Percentiles rank a stretch among this genome's conserved stretches.
phyloP scores from a whole-genome alignment of 2,113 vertebrate species.

The Miniopterus natalensis region DNA sequence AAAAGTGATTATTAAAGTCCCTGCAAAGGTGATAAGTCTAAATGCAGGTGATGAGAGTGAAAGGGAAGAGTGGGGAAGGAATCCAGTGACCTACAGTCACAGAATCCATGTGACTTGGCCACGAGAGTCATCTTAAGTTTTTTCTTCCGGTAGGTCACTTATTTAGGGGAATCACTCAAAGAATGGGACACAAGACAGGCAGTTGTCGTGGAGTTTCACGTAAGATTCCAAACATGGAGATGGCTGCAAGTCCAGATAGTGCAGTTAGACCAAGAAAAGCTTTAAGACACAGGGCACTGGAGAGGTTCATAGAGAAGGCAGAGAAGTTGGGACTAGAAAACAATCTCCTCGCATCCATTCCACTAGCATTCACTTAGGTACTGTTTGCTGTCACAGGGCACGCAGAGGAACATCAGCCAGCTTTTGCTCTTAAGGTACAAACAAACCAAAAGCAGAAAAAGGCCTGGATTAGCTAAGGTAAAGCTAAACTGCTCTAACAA shows the following conservation, averaged over 20 bases:
- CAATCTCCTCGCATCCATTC: neutral
- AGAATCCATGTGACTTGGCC: neutral
- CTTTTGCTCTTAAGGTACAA: neutral
- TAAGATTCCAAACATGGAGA: neutral
- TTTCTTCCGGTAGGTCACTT: neutral
- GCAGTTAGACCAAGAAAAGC: neutral
- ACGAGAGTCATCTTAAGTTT: neutral
- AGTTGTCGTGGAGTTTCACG: neutral
- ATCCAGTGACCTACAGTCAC: neutral
- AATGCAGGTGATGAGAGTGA: neutral
- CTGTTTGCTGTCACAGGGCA: neutral
- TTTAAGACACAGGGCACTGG: neutral
- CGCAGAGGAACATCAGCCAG: neutral
- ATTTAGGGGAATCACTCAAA: neutral
- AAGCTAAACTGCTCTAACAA: neutral
- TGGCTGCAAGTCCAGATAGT: neutral
- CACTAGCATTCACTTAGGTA: neutral
- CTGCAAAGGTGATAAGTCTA: neutral
- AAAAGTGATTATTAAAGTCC: constrained; percentile 4
- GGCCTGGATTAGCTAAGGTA: neutral
- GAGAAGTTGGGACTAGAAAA: neutral
- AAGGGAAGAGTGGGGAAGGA: neutral
- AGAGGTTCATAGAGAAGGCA: neutral
- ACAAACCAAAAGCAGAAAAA: neutral
- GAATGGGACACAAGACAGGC: neutral